These are phyloP conservation scores for Hylaeus anthracinus DNA, from an alignment of 1,140 invertebrate species.

Conservation along the genomic window DNA sequence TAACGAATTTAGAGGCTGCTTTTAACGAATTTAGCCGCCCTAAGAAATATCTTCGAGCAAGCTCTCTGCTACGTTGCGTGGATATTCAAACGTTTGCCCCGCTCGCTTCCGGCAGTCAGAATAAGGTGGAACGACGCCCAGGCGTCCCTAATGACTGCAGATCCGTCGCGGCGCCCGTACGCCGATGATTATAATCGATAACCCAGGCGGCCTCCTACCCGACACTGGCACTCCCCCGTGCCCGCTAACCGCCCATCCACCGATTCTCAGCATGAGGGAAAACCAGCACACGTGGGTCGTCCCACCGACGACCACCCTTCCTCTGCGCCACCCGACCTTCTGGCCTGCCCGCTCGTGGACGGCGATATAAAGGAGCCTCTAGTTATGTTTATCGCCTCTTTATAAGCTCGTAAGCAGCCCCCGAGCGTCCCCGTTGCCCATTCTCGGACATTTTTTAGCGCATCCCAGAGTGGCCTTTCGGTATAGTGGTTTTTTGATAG, in stretches of 20 bases:
- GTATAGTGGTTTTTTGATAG: too few relatives aligned
- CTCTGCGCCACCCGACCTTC: conserved; percentile 49
- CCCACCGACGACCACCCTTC: conserved; percentile 42
- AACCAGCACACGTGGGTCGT: conserved; percentile 59
- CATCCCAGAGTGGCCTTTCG: too few relatives aligned
- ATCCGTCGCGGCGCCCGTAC: conserved; percentile 66
- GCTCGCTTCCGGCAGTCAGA: conserved; percentile 59
- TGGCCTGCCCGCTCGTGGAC: conserved; percentile 44
- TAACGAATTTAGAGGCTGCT: conserved; percentile 6
- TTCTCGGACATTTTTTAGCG: too few relatives aligned
- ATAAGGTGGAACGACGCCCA: conserved; percentile 66
- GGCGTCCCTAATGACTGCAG: conserved; percentile 75
- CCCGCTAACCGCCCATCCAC: background rate
- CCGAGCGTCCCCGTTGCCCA: conserved; percentile 54
- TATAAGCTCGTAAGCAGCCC: conserved; percentile 78
- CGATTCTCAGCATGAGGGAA: conserved; percentile 39
- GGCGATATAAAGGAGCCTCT: conserved; percentile 53
- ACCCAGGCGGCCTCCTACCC: conserved; percentile 55
- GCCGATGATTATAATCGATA: conserved; percentile 78
- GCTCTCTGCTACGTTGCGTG: conserved; percentile 47
- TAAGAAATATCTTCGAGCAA: conserved; percentile 5
- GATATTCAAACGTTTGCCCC: conserved; percentile 52
- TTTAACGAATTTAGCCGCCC: too few relatives aligned
- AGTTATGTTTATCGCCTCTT: conserved; percentile 77
- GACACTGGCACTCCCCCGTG: background rate